phyloP scores from a whole-genome alignment of 1,140 invertebrate species.

The Choristoneura fumiferana region DNA sequence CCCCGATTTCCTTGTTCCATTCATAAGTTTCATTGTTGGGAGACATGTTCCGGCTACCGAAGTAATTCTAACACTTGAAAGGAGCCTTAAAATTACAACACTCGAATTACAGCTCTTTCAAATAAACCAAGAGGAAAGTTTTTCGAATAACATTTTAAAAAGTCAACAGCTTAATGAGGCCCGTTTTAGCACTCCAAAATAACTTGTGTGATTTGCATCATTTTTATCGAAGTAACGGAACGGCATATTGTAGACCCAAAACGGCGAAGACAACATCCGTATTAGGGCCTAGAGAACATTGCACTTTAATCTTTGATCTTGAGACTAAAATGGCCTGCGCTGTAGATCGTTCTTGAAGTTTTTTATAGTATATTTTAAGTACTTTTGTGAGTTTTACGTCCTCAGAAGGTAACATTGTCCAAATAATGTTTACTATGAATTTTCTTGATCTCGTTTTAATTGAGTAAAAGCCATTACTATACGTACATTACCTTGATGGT shows the following conservation, averaged over 20 bases:
- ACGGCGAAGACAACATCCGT: not conserved
- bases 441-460: not conserved
- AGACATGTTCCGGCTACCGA: not conserved
- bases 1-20: slow-evolving; percentile 1
- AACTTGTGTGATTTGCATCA: not conserved
- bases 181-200: not conserved
- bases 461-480: not conserved
- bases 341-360: slow-evolving; percentile 9
- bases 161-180: no score
- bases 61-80: not conserved
- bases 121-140: no score
- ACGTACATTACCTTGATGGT: not conserved
- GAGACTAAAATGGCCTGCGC: slow-evolving; percentile 6
- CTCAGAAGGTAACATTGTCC: not conserved
- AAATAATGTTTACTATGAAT: not conserved
- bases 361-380: not conserved
- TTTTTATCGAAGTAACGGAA: slow-evolving; percentile 7
- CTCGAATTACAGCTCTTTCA: not conserved
- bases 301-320: slow-evolving; percentile 17
- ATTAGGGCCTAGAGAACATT: slow-evolving; percentile 12
- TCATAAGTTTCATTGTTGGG: slow-evolving; percentile 4
- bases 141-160: no score
- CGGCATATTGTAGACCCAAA: not conserved
- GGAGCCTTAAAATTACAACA: not conserved
- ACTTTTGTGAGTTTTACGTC: not conserved